These are phyloP conservation scores for Folsomia candida DNA, from an alignment of 2,888 invertebrate species.

Conservation along the genomic window DNA sequence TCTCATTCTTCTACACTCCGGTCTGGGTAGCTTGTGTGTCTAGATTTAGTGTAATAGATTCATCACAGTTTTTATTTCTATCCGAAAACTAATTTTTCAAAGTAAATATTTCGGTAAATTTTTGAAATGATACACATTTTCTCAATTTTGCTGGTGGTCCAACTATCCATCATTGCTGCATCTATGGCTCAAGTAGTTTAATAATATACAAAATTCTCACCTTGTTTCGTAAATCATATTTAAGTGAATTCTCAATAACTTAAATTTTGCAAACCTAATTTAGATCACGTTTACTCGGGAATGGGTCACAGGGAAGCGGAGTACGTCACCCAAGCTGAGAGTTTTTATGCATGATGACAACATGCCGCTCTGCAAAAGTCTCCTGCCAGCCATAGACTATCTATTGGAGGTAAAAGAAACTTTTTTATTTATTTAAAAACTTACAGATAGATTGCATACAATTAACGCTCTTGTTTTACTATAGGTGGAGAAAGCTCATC, in stretches of 20 bases:
- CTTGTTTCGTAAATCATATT: no score
- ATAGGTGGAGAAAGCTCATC: conserved; percentile 19
- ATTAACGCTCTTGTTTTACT: no score
- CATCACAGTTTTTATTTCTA: no score
- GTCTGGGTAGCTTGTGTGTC: no score
- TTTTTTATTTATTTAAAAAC: no score
- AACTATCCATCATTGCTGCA: conserved; percentile 14
- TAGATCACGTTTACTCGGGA: conserved; percentile 47
- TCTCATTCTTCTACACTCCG: no score
- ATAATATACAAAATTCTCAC: no score
- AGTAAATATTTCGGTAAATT: no score
- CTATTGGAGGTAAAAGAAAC: conserved; percentile 43
- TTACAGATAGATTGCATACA: no score
- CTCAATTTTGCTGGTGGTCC: conserved; percentile 14
- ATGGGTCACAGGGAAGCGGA: conserved; percentile 45
- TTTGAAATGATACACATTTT: conserved; percentile 15
- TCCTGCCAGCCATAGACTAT: conserved; percentile 41
- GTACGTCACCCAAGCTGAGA: conserved; percentile 11
- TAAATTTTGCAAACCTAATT: no score
- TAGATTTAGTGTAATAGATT: no score
- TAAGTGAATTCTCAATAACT: background rate
- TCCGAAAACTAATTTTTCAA: no score
- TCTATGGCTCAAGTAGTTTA: conserved; percentile 21
- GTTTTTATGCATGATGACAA: conserved; percentile 25
- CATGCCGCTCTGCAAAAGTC: conserved; percentile 28